Base-by-base conservation (phyloP, 2,888 invertebrate species). In the Hipparchia sbordonii region DNA sequence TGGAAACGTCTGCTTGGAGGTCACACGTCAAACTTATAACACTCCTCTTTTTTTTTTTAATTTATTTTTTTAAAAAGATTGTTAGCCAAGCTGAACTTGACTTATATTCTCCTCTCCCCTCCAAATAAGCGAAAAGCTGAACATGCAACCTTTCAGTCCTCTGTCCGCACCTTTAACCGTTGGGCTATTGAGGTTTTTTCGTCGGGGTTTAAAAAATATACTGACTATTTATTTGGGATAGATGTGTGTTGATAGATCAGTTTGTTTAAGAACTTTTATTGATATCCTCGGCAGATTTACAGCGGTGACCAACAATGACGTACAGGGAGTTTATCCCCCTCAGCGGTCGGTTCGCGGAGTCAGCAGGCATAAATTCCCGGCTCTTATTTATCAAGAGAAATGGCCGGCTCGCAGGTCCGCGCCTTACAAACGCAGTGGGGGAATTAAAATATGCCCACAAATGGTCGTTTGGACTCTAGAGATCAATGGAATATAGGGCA, bases 341-440 rank as follows among this genome's bases (percentile, higher is more conserved):
- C 23, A 62, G 69, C 62, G 71, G 62, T 8, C 54, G 56, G 70
- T 33, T 60, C 65, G 70, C 51, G 59, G 56, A 72, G 46, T 74
- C 74, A 76, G 74, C 75, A 45, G 54, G 71, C 60, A 74, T 76
- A 76, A 76, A 76, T 74, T 69, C 80, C 80, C 56, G 76, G 73
- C 80, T 83, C 82, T 85, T 85, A 87, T 86, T 85, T 85, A 87
- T 83, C 80, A 80, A 78, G 79, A 83, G 82, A 85, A 84, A 81
- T 84, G 79, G 79, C 79, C 73, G 78, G 79, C 76, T 79, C 77
- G 67, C 72, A 71, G 72, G 75, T 72, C 70, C 57, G 45, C 76
- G 66, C 54, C 69, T 61, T 71, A 72, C 67, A 68, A 73, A 74
- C 74, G 75, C 74, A 70, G 66, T 72, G 70, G 71, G 67, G 72